phyloP scores from a whole-genome alignment of 2,888 invertebrate genomes.

The Melipona beecheii region DNA sequence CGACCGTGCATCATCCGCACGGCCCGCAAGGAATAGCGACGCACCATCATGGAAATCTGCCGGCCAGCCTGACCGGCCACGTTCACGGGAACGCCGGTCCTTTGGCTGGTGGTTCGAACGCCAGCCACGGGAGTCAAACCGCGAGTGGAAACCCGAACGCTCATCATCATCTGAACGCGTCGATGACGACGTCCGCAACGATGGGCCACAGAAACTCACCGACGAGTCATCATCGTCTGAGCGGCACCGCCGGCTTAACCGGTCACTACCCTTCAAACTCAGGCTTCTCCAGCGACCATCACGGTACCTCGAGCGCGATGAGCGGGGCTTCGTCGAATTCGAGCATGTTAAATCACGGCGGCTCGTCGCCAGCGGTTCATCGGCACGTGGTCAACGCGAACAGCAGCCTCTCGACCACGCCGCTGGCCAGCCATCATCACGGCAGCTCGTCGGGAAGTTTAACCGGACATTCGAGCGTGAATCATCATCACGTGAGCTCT shows the following conservation, averaged over 20 bases:
- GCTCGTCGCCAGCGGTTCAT: conserved; percentile 72
- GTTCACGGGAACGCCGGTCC: conserved; percentile 61
- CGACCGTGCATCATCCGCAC: conserved; percentile 63
- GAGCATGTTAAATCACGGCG: conserved; percentile 75
- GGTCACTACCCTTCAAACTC: conserved; percentile 61
- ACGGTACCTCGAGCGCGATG: conserved; percentile 70
- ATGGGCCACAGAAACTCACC: conserved; percentile 63
- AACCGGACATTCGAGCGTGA: conserved; percentile 69
- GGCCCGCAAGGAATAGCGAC: conserved; percentile 58
- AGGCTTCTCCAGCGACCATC: conserved; percentile 65
- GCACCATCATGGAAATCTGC: conserved; percentile 68
- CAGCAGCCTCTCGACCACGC: conserved; percentile 72
- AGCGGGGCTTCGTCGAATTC: conserved; percentile 76
- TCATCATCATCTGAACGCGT: conserved; percentile 60
- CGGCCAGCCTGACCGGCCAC: conserved; percentile 53
- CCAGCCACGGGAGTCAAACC: conserved; percentile 52
- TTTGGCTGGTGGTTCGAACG: conserved; percentile 25
- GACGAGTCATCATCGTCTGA: conserved; percentile 61
- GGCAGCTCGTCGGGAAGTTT: conserved; percentile 75
- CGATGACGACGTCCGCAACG: conserved; percentile 46
- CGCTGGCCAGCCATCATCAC: conserved; percentile 73
- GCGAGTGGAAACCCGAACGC: conserved; percentile 31
- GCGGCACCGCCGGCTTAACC: conserved; percentile 29
- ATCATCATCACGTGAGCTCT: conserved; percentile 77
- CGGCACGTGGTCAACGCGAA: conserved; percentile 67